Evolutionary conservation across 2,113 vertebrate genomes (phyloP).

Genomic region (Tor tambroides): DNA sequence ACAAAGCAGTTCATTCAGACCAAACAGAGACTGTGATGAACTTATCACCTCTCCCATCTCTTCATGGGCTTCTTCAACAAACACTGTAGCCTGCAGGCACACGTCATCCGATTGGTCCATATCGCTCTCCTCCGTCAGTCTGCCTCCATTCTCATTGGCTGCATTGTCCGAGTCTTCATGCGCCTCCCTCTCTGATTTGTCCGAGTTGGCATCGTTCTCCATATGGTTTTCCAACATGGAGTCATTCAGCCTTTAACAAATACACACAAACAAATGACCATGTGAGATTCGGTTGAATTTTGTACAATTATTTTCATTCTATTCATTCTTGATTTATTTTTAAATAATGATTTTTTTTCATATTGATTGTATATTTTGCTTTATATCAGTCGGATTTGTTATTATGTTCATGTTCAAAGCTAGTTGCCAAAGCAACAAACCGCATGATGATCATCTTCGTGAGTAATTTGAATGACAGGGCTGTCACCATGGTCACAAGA

Average conservation of each 20-base stretch:
- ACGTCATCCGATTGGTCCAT: conserved; percentile 86
- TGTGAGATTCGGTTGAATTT: background rate
- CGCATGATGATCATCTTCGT: conserved; percentile 16
- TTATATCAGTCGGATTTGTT: background rate
- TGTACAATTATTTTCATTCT: too few relatives aligned
- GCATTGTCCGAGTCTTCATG: conserved; percentile 84
- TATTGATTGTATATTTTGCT: background rate
- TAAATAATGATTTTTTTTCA: too few relatives aligned
- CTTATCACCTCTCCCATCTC: conserved; percentile 89
- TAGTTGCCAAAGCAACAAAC: conserved; percentile 48
- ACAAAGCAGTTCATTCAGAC: background rate
- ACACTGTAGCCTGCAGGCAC: conserved; percentile 81
- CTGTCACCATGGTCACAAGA: conserved; percentile 21
- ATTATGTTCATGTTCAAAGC: conserved; percentile 11
- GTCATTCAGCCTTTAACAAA: conserved; percentile 81
- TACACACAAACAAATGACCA: conserved; percentile 36
- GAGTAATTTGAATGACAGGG: conserved; percentile 24
- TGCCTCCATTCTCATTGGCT: conserved; percentile 79
- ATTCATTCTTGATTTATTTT: too few relatives aligned
- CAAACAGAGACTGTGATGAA: background rate
- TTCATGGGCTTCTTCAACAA: conserved; percentile 87
- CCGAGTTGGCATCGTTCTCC: conserved; percentile 89
- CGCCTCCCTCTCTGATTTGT: conserved; percentile 89
- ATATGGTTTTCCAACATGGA: conserved; percentile 80
- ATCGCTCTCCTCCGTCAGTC: conserved; percentile 85